Evolutionary conservation across 2,113 vertebrate genomes (phyloP).

Genomic region (Suricata suricatta): DNA sequence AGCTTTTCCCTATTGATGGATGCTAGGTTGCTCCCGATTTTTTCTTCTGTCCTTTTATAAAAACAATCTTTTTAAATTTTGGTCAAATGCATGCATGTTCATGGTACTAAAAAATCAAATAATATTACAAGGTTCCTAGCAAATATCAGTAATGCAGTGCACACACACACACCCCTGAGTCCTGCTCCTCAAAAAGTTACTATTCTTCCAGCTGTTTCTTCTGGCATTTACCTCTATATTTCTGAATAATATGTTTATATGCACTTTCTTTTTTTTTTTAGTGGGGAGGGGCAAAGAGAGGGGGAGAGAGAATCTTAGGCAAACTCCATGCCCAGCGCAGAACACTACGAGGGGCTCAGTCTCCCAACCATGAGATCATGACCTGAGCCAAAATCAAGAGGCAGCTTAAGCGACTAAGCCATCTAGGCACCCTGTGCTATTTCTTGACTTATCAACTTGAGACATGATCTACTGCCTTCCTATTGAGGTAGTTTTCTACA

Average conservation of each 20-base stretch:
- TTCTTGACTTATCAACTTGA: not conserved
- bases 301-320: too few relatives aligned
- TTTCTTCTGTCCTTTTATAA: not conserved
- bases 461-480: not conserved
- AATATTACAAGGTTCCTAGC: not conserved
- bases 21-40: not conserved
- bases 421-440: not conserved
- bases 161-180: not conserved
- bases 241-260: not conserved
- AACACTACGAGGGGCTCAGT: too few relatives aligned
- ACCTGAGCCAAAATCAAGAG: too few relatives aligned
- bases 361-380: too few relatives aligned
- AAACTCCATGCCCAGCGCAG: too few relatives aligned
- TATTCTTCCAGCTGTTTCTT: not conserved
- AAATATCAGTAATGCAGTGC: not conserved
- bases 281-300: too few relatives aligned
- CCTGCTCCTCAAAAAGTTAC: not conserved
- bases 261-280: not conserved
- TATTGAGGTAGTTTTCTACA: not conserved
- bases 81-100: not conserved
- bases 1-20: not conserved
- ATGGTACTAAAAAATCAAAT: not conserved
- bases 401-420: too few relatives aligned
- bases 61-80: not conserved
- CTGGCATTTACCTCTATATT: not conserved